Evolutionary conservation across 2,888 invertebrate genomes (phyloP).

Genomic region (Pseudolycoriella hygida): DNA sequence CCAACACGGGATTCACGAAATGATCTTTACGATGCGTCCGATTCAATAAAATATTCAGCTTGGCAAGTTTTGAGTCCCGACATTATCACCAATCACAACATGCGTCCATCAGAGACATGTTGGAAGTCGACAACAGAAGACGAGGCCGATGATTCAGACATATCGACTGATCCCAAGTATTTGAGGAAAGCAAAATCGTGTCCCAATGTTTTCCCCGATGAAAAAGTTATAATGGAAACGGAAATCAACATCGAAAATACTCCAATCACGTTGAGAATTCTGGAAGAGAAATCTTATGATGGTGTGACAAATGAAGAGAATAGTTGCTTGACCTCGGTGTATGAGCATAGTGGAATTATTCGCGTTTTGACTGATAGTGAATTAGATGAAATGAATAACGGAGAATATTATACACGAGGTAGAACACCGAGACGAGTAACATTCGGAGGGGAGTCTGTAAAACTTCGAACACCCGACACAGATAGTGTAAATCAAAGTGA

Average conservation of each 20-base stretch:
- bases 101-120: background rate
- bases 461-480: conserved; percentile 71
- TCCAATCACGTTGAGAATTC: conserved; percentile 66
- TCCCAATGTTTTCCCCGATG: conserved; percentile 16
- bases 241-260: conserved; percentile 69
- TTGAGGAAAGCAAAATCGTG: background rate
- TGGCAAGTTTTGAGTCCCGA: conserved; percentile 5
- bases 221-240: conserved; percentile 61
- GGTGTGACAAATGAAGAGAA: conserved; percentile 19
- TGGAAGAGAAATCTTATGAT: conserved; percentile 35
- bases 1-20: conserved; percentile 16
- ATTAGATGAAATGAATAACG: conserved; percentile 32
- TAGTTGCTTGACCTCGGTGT: background rate
- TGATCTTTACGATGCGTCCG: conserved; percentile 14
- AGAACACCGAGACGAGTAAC: conserved; percentile 47
- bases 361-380: conserved; percentile 43
- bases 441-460: conserved; percentile 74
- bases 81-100: background rate
- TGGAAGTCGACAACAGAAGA: conserved; percentile 1
- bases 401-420: conserved; percentile 11
- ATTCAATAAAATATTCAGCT: conserved; percentile 6
- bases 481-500: conserved; percentile 46
- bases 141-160: background rate
- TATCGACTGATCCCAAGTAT: background rate
- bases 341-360: conserved; percentile 30